Conservation (phyloP, 2,113 vertebrate genomes). For the Pipa parva region DNA sequence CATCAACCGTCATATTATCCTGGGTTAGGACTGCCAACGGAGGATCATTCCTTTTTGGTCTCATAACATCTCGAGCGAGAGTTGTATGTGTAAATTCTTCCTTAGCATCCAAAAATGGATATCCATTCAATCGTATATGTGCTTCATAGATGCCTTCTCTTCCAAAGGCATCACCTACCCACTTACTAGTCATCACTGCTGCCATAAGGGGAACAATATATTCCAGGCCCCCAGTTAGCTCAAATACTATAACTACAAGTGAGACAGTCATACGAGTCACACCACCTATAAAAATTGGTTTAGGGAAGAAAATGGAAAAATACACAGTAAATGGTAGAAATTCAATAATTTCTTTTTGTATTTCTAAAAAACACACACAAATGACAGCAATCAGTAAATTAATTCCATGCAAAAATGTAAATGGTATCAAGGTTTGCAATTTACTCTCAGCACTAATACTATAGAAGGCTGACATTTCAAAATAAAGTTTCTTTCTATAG, state of each 20-base stretch:
- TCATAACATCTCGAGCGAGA: constrained; percentile 92
- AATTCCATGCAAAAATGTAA: no score
- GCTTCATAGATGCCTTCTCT: constrained; percentile 97
- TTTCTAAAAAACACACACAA: no score
- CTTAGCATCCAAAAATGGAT: constrained; percentile 96
- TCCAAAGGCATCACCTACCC: constrained; percentile 97
- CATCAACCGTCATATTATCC: constrained; percentile 93
- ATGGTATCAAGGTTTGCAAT: no score
- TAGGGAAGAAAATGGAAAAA: not conserved
- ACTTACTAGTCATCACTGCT: constrained; percentile 98
- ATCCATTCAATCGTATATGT: constrained; percentile 95
- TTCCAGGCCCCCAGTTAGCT: constrained; percentile 93
- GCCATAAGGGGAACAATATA: constrained; percentile 98
- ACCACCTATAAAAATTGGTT: constrained; percentile 68
- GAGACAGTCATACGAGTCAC: constrained; percentile 98
- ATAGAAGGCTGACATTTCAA: no score
- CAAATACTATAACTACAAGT: constrained; percentile 95
- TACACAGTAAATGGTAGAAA: not conserved
- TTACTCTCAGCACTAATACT: no score
- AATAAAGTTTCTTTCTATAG: no score
- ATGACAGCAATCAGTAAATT: no score
- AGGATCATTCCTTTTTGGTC: constrained; percentile 81
- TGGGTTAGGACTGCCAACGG: constrained; percentile 91
- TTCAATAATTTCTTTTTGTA: no score
- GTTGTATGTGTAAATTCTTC: constrained; percentile 98